Percentiles rank a stretch among this genome's conserved stretches.
Evolutionary conservation across 2,888 invertebrate genomes (phyloP).

Genomic region (Rotaria sp.): DNA sequence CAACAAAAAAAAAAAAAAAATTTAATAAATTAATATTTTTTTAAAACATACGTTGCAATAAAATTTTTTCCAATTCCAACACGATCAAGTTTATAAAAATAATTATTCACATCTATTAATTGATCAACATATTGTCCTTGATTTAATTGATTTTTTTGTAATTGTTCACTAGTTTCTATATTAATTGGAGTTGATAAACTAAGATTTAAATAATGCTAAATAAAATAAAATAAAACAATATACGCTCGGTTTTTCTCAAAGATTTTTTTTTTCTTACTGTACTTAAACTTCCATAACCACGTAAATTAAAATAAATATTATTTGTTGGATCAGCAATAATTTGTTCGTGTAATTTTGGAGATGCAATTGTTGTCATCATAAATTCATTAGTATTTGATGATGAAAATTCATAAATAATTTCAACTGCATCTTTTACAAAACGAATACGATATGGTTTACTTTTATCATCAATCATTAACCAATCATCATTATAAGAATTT

Average conservation of each 20-base stretch:
- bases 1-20: neutral
- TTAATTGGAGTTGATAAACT: neutral
- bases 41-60: neutral
- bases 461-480: neutral
- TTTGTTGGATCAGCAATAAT: constrained; percentile 17
- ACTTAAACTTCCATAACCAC: neutral
- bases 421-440: neutral
- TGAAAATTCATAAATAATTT: constrained; percentile 9
- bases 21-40: too few relatives aligned
- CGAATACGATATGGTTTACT: neutral
- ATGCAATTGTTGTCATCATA: neutral
- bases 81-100: neutral
- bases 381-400: neutral
- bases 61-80: neutral
- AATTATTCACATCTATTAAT: neutral
- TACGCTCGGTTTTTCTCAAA: neutral
- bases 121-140: neutral
- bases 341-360: neutral
- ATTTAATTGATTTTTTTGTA: neutral
- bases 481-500: neutral
- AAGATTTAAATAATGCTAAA: neutral
- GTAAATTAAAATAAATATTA: constrained; percentile 26
- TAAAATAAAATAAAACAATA: neutral
- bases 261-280: neutral
- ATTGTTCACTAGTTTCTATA: neutral